Conservation (phyloP, 1,140 invertebrate genomes). For the Achatina immaculata region DNA sequence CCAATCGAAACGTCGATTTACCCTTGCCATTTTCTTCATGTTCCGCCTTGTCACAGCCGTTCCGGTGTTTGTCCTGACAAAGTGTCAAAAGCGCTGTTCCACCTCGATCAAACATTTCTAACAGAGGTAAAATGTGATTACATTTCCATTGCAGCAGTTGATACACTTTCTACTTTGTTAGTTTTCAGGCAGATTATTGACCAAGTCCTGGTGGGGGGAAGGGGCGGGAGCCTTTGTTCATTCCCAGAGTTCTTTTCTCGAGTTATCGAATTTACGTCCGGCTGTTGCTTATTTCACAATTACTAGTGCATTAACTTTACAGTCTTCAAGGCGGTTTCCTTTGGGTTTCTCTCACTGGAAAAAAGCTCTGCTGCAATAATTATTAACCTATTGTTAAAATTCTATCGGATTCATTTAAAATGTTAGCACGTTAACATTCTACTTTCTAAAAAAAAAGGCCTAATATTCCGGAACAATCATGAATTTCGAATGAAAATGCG, state of each 20-base stretch:
- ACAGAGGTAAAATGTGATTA: background rate
- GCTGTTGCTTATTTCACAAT: background rate
- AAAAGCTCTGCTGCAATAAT: background rate
- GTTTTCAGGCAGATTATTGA: slow-evolving; percentile 5
- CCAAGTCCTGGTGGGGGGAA: background rate
- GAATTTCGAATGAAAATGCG: too few relatives aligned
- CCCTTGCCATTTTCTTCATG: slow-evolving; percentile 15
- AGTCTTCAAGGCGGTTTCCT: background rate
- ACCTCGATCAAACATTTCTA: slow-evolving; percentile 3
- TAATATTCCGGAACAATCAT: too few relatives aligned
- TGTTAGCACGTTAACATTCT: too few relatives aligned
- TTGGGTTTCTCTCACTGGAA: too few relatives aligned
- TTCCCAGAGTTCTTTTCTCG: background rate
- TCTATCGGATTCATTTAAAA: background rate
- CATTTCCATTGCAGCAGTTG: slow-evolving; percentile 1
- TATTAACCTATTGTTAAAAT: background rate
- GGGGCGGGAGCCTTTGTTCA: slow-evolving; percentile 8
- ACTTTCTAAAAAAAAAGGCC: too few relatives aligned
- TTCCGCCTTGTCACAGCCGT: slow-evolving; percentile 20
- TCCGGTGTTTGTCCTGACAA: slow-evolving; percentile 32
- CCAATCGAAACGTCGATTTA: background rate
- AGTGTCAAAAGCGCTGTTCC: slow-evolving; percentile 29
- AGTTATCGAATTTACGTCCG: slow-evolving; percentile 6
- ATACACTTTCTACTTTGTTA: slow-evolving; percentile 9
- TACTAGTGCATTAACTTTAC: slow-evolving; percentile 1